phyloP scores from a whole-genome alignment of 2,797 vertebrate genomes.

The Loriculus beryllinus region DNA sequence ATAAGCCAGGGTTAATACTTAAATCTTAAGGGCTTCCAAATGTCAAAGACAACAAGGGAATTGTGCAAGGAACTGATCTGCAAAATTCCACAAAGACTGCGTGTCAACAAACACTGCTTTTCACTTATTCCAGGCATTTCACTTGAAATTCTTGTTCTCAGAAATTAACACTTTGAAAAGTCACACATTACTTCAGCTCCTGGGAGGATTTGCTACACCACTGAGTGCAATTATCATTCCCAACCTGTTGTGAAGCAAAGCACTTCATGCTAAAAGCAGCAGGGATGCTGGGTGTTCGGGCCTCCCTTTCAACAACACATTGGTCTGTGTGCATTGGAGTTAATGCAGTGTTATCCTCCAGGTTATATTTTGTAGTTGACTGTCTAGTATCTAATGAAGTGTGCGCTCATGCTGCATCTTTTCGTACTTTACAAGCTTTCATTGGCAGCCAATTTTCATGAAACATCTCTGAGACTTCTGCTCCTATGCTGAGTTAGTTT shows the following conservation, averaged over 20 bases:
- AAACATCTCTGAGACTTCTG: background rate
- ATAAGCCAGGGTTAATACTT: background rate
- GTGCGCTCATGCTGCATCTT: background rate
- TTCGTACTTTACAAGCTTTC: background rate
- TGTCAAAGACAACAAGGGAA: background rate
- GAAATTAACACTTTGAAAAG: background rate
- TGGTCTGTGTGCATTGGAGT: rapidly evolving
- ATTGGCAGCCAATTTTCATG: background rate
- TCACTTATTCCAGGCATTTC: background rate
- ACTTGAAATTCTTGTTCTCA: background rate
- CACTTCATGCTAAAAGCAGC: background rate
- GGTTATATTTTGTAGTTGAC: background rate
- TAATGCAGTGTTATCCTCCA: background rate
- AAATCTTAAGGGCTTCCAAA: constrained; percentile 12
- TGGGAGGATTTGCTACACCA: background rate
- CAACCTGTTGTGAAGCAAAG: background rate
- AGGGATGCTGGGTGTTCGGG: background rate
- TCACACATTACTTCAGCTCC: background rate
- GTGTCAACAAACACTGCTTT: background rate
- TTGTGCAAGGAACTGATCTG: background rate
- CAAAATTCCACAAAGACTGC: background rate
- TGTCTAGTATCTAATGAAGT: constrained; percentile 20
- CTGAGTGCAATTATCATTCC: background rate
- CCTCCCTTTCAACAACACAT: background rate
- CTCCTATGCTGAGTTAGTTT: background rate